Base-by-base conservation (phyloP, 1,140 invertebrate species). In the Linepithema humile region DNA sequence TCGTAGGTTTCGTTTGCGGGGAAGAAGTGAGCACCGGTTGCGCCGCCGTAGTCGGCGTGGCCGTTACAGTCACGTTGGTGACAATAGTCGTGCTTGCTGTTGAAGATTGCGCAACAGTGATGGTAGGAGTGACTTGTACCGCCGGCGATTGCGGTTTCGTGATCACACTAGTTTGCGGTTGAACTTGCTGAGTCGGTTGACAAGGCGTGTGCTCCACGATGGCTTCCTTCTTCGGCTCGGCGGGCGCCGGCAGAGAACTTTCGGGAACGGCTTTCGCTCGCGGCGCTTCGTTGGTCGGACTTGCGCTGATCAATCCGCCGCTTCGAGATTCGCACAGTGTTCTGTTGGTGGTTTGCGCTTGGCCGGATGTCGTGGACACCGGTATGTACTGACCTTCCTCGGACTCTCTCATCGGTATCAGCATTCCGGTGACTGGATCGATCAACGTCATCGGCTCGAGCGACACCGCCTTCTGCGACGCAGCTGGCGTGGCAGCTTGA, bases 381-480 rank as follows among this genome's bases (percentile, higher is more conserved):
- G 96, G 96, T 69, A 97, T 95, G 89, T 97, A 97, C 67, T 96
- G 95, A 20, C 96, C 96, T 89, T 97, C 97, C 89, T 97, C 97
- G 40, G 96, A 96, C 87, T 97, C 96, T 86, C 96, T 94, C 95
- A 97, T 96, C 0, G 96, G 96, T 59, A 96, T 96, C 50, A 97
- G 93, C 86, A 97, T 94, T 10, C 97, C 97, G 1, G 97, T 97
- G 0, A 97, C 96, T 0, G 97, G 97, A 94, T 97, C 97, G 32
- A 97, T 96, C 10, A 97, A 90, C 15, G 94, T 95, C 88, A 95
- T 96, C 1, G 96, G 95, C 86, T 96, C 96, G 0, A 88, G 91
- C 1, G 88, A 88, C 0, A 84, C 29, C 1, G 92, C 40, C 64
- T 92, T 94, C 60, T 92, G 90, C 26, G 43, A 62, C 1, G 80